Conservation (phyloP, 2,113 vertebrate species). For the Pachyramphus minor region DNA sequence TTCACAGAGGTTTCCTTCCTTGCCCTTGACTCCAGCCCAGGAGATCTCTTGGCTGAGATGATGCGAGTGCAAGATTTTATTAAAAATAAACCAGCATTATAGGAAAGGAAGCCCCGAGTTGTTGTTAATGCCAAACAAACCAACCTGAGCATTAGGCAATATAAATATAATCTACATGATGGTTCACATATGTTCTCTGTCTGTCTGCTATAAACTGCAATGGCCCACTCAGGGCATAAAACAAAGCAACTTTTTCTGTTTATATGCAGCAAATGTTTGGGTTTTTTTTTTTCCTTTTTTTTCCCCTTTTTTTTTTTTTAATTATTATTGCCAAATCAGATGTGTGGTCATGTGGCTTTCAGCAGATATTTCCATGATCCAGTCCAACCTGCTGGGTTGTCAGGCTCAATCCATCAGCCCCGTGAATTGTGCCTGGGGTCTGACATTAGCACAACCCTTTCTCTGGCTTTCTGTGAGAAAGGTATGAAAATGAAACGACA, state of each 20-base stretch:
- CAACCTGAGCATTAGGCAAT: conserved; percentile 30
- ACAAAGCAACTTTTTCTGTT: conserved; percentile 13
- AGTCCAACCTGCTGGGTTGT: background rate
- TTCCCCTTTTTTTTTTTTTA: background rate
- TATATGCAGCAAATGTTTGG: background rate
- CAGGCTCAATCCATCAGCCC: background rate
- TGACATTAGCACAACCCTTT: background rate
- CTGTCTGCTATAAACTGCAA: background rate
- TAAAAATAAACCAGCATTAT: conserved; percentile 37
- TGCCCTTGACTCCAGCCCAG: background rate
- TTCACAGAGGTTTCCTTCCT: background rate
- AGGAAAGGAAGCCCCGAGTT: conserved; percentile 1
- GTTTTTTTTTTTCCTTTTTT: background rate
- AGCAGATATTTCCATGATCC: background rate
- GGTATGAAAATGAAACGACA: background rate
- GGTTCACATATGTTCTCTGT: conserved; percentile 26
- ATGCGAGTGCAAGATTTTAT: conserved; percentile 22
- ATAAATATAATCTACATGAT: conserved; percentile 43
- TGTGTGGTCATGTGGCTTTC: background rate
- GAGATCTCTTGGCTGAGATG: background rate
- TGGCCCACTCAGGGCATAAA: background rate
- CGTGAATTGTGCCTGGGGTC: background rate
- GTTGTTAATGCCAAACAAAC: conserved; percentile 51
- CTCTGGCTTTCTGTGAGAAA: background rate
- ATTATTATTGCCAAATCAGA: background rate